Conservation (phyloP, 1,140 invertebrate species). For the Vanessa atalanta region DNA sequence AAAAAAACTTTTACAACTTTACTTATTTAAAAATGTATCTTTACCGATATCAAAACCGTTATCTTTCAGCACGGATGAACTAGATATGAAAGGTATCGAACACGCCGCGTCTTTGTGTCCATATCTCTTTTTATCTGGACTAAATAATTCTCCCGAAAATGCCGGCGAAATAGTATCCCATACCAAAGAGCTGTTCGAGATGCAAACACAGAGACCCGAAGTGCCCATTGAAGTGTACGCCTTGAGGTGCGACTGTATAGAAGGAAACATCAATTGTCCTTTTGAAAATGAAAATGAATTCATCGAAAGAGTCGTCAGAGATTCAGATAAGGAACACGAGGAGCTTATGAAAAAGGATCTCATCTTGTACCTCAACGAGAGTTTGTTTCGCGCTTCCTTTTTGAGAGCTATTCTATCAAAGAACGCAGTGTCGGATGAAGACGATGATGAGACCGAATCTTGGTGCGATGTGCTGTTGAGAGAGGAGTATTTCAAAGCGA, state of each 20-base stretch:
- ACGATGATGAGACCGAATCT: slow-evolving; percentile 9
- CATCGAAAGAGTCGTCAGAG: slow-evolving; percentile 33
- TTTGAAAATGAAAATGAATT: slow-evolving; percentile 45
- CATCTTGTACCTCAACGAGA: slow-evolving; percentile 30
- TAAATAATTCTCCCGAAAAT: slow-evolving; percentile 13
- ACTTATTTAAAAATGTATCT: neutral
- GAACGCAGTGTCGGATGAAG: slow-evolving; percentile 18
- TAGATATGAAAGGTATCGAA: slow-evolving; percentile 48
- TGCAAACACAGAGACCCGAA: slow-evolving; percentile 1
- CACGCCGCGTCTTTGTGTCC: slow-evolving; percentile 49
- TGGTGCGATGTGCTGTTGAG: slow-evolving; percentile 35
- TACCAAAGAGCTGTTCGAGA: slow-evolving; percentile 34
- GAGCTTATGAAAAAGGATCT: slow-evolving; percentile 39
- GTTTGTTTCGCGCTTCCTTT: slow-evolving; percentile 46
- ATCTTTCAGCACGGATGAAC: slow-evolving; percentile 45
- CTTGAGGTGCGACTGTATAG: slow-evolving; percentile 48
- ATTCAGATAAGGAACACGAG: neutral
- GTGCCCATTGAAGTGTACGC: slow-evolving; percentile 40
- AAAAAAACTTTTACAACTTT: neutral
- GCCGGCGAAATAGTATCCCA: slow-evolving; percentile 22
- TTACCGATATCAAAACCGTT: neutral
- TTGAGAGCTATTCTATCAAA: slow-evolving; percentile 42
- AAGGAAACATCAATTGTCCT: slow-evolving; percentile 50
- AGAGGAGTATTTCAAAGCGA: slow-evolving; percentile 37
- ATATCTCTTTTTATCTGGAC: slow-evolving; percentile 26